phyloP scores from a whole-genome alignment of 2,113 vertebrate species.

The Pagrus major region DNA sequence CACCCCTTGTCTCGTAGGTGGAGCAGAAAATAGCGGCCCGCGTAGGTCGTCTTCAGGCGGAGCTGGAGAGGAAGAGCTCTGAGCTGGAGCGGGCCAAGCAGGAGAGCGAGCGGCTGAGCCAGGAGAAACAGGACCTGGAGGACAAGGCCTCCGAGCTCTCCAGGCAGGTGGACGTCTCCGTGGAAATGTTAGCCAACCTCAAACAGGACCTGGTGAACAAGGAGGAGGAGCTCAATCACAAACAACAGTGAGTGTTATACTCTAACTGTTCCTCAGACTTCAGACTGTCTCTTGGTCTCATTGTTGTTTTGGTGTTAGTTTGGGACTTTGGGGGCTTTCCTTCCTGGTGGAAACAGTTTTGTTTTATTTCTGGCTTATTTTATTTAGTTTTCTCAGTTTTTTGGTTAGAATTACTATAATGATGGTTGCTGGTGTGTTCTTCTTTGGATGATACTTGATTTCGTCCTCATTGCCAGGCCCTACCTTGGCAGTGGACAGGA shows the following conservation, averaged over 20 bases:
- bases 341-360: no score
- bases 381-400: no score
- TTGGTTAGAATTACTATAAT: no score
- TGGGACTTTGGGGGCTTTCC: no score
- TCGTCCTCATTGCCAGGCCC: no score
- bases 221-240: slow-evolving; percentile 95
- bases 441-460: no score
- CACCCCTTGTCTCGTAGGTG: slow-evolving; percentile 77
- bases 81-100: slow-evolving; percentile 96
- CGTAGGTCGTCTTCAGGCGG: slow-evolving; percentile 94
- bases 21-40: slow-evolving; percentile 98
- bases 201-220: slow-evolving; percentile 99
- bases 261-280: not conserved
- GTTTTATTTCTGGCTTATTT: no score
- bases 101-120: slow-evolving; percentile 91
- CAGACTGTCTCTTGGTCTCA: no score
- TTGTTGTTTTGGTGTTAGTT: not conserved
- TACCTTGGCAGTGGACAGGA: no score
- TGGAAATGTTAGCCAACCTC: slow-evolving; percentile 97
- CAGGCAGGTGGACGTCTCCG: slow-evolving; percentile 97
- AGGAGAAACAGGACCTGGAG: slow-evolving; percentile 97
- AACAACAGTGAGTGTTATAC: slow-evolving; percentile 92
- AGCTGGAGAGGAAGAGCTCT: slow-evolving; percentile 95
- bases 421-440: no score
- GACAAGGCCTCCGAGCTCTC: slow-evolving; percentile 94